Percentiles rank a stretch among this genome's conserved stretches.
phyloP scores from a whole-genome alignment of 1,140 invertebrate species.

The Drosophila kanapiae region DNA sequence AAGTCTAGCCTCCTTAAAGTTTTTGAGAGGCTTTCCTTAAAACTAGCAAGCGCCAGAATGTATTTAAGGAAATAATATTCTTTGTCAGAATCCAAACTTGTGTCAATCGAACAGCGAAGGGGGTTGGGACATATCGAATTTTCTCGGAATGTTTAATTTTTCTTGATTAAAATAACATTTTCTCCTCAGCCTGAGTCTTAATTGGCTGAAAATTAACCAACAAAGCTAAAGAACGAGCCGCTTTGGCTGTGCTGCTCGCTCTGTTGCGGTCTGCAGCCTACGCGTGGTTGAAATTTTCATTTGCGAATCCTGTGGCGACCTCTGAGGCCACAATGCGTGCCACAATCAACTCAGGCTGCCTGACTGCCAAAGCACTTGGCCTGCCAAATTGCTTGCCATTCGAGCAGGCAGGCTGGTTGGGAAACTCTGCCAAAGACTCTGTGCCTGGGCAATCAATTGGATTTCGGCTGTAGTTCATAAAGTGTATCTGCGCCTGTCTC shows the following conservation, averaged over 20 bases:
- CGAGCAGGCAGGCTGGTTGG: constrained; percentile 3
- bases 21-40: not conserved
- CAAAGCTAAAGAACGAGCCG: constrained; percentile 5
- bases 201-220: constrained; percentile 26
- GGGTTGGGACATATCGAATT: constrained; percentile 1
- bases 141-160: not conserved
- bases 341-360: constrained; percentile 42
- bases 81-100: no score
- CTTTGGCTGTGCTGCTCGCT: not conserved
- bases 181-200: not conserved
- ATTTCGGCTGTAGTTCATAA: constrained; percentile 61
- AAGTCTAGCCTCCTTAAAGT: no score
- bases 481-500: constrained; percentile 37
- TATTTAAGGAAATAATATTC: not conserved
- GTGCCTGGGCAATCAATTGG: constrained; percentile 50
- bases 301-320: constrained; percentile 40
- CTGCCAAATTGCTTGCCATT: constrained; percentile 55
- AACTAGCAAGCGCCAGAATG: not conserved
- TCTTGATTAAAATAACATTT: constrained; percentile 6
- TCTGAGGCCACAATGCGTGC: constrained; percentile 49
- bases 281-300: constrained; percentile 47
- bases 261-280: constrained; percentile 22
- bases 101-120: not conserved
- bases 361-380: constrained; percentile 35
- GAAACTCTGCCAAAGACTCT: constrained; percentile 18